Evolutionary conservation across 1,140 invertebrate species (phyloP), one percentile per base, ranked within the genome.

Genomic region (Lethocerus indicus): DNA sequence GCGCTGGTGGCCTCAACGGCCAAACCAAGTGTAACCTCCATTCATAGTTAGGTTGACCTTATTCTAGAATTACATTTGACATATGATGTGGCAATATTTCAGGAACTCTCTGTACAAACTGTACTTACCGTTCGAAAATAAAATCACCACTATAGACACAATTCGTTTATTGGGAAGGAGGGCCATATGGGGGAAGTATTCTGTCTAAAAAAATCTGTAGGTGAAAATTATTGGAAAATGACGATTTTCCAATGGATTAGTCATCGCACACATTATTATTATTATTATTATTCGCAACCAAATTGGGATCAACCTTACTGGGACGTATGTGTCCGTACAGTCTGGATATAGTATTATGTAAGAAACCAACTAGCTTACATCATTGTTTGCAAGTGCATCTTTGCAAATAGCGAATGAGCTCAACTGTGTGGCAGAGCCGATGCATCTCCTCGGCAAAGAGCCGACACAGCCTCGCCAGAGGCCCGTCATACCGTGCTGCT

Each of bases 391-490:
- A 9, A 83, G 57, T 63, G 71, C 73, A 36, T 81, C 71, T 57
- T 79, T 79, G 2, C 70, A 69, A 50, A 73, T 67, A 14, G 72
- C 73, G 64, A 91, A 93, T 2, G 84, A 80, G 1, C 87, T 78
- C 45, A 94, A 71, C 62, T 94, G 91, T 0, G 83, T 76, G 0
- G 83, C 75, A 9, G 87, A 91, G 5, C 87, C 89, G 1, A 90
- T 72, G n/a, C 82, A 79, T 7, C 88, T 73, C 47, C 87, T 72
- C 0, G 82, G 81, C 51, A 90, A 68, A 24, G 81, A 76, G 0
- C 81, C 79, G 14, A 73, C 62, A 40, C 79, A 79, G 1, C 87
- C 87, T 24, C 85, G 68, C 68, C 82, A 91, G 1, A 92, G 60
- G 16, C 84, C 83, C 58, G 61, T 64, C 40, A 84, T 61, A 36